phyloP scores from a whole-genome alignment of 2,888 invertebrate species.

The Ganaspis brasiliensis region DNA sequence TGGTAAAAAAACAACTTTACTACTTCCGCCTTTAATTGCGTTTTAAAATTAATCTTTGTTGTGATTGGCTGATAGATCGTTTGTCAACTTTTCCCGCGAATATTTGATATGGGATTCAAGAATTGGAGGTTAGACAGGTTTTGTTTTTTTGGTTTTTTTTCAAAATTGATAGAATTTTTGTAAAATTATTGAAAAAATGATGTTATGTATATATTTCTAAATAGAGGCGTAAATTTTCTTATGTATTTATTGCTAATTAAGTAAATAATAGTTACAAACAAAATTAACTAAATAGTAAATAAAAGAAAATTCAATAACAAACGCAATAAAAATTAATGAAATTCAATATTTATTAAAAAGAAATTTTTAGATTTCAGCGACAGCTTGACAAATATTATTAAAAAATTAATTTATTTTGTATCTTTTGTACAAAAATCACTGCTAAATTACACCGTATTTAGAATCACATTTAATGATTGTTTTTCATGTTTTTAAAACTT shows the following conservation, averaged over 20 bases:
- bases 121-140: too few species aligned
- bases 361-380: background rate
- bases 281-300: too few species aligned
- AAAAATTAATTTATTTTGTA: slow-evolving; percentile 2
- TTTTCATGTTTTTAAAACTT: background rate
- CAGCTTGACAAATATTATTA: background rate
- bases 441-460: background rate
- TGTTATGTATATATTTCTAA: too few species aligned
- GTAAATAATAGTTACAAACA: too few species aligned
- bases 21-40: background rate
- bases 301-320: too few species aligned
- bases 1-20: too few species aligned
- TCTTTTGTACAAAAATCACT: slow-evolving; percentile 7
- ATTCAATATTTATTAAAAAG: slow-evolving; percentile 2
- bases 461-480: background rate
- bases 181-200: too few species aligned
- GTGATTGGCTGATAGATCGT: background rate
- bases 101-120: background rate
- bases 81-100: background rate
- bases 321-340: background rate
- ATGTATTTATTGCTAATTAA: background rate
- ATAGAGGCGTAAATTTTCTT: background rate
- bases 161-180: too few species aligned
- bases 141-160: too few species aligned
- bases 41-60: too few species aligned